Conservation (phyloP, 2,888 invertebrate genomes). For the Phanerotoma sp. region DNA sequence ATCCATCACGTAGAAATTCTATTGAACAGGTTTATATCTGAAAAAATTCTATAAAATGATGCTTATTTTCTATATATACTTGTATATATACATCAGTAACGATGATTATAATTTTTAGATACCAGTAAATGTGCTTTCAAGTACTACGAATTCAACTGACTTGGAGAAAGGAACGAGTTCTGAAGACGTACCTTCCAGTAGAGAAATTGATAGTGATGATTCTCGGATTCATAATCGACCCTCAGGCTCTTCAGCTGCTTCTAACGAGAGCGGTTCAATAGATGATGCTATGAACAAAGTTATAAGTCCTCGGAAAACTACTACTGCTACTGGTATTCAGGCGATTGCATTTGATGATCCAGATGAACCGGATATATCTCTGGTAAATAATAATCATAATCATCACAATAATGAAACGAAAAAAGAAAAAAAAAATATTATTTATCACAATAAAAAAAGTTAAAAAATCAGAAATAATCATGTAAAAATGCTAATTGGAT, state of each 20-base stretch:
- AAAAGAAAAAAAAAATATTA: too few species aligned
- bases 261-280: slow-evolving; percentile 30
- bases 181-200: slow-evolving; percentile 9
- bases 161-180: slow-evolving; percentile 21
- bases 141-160: slow-evolving; percentile 21
- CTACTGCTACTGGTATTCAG: slow-evolving; percentile 21
- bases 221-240: slow-evolving; percentile 13
- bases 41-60: neutral
- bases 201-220: slow-evolving; percentile 31
- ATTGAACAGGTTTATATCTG: slow-evolving; percentile 35
- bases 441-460: too few species aligned
- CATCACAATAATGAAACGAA: neutral
- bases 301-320: slow-evolving; percentile 2
- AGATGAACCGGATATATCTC: slow-evolving; percentile 27
- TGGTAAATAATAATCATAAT: slow-evolving; percentile 13
- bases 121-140: slow-evolving; percentile 15
- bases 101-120: slow-evolving; percentile 6
- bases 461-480: too few species aligned
- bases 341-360: slow-evolving; percentile 27
- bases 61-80: too few species aligned
- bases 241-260: slow-evolving; percentile 25
- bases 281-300: slow-evolving; percentile 28
- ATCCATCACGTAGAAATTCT: slow-evolving; percentile 36
- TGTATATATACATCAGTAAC: too few species aligned
- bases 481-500: too few species aligned